Evolutionary conservation across 1,140 invertebrate genomes (phyloP).

Genomic region (Arctopsyche grandis): DNA sequence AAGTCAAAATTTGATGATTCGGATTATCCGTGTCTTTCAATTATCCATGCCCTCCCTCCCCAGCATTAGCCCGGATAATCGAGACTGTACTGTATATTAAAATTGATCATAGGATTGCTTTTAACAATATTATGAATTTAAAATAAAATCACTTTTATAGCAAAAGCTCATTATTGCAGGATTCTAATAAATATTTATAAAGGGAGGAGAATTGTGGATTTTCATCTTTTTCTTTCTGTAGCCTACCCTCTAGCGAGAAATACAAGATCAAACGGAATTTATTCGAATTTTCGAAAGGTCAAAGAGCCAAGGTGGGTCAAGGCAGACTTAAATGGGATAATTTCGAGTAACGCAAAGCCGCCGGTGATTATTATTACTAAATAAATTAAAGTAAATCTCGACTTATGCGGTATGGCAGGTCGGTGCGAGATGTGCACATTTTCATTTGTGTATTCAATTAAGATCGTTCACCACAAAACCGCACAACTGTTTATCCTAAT

Average conservation of each 20-base stretch:
- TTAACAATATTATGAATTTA: no score
- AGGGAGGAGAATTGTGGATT: slow-evolving; percentile 16
- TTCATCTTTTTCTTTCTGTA: slow-evolving; percentile 1
- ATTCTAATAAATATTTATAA: slow-evolving; percentile 26
- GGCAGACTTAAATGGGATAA: not conserved
- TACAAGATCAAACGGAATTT: slow-evolving; percentile 29
- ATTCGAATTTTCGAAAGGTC: slow-evolving; percentile 9
- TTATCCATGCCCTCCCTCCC: no score
- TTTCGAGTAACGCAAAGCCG: not conserved
- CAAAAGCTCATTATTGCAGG: slow-evolving; percentile 8
- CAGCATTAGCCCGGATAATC: no score
- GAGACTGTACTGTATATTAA: no score
- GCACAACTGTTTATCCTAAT: not conserved
- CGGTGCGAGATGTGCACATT: not conserved
- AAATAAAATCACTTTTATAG: not conserved
- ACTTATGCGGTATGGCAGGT: not conserved
- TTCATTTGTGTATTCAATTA: not conserved
- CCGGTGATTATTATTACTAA: not conserved
- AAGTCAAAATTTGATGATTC: no score
- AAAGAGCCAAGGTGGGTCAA: not conserved
- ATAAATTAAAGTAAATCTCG: not conserved
- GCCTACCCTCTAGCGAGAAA: not conserved
- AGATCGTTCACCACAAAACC: slow-evolving; percentile 8
- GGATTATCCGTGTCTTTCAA: no score
- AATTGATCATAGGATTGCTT: no score